Base-by-base conservation (phyloP, 2,113 vertebrate genomes). In the Oreochromis niloticus region DNA sequence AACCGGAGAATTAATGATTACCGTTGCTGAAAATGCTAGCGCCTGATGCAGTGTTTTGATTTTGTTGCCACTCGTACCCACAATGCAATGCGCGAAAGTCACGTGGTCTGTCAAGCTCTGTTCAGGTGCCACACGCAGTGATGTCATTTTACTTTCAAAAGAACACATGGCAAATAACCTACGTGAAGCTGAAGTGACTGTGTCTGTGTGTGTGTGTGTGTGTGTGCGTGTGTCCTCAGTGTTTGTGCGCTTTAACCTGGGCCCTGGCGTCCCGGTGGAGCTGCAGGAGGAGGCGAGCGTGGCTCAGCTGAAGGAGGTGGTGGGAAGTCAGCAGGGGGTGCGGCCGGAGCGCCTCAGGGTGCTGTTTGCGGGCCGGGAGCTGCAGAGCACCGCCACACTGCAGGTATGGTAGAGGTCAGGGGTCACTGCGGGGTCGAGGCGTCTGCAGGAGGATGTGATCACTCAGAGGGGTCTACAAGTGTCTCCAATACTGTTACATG, bases 341-440 rank as follows among this genome's bases (percentile, higher is more conserved):
- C 36, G 2, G 0, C 71, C 92, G 0, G 89, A 93, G 14, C 13
- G 6, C 6, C 93, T 95, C 19, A 46, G 87, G 84, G 93, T 95
- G 1, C 89, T 95, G 52, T 95, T 95, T 1, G 94, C 94, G 10
- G 94, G 94, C 7, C 84, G 85, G 39, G 93, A 94, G 73, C 92
- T 95, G 41, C 93, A 66, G 52, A 91, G 85, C 89, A 14, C 7
- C 22, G 9, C 56, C 80, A 92, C 92, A 0, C 90, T 95, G 14
- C 89, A 92, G 94, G 94, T 94, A 61, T 55, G 80, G 17, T 55
- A 34, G 46, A 11, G 36, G 54, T 34, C 6, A 36, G 17, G 30
- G 30, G 14, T 19, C 27, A 52, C 27, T 59, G 24, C 9, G 13
- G n/a, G 54, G 10, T 12, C 4, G 12, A 57, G 24, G 24, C 55